Conservation (phyloP, 1,140 invertebrate species). For the Sitodiplosis mosellana region DNA sequence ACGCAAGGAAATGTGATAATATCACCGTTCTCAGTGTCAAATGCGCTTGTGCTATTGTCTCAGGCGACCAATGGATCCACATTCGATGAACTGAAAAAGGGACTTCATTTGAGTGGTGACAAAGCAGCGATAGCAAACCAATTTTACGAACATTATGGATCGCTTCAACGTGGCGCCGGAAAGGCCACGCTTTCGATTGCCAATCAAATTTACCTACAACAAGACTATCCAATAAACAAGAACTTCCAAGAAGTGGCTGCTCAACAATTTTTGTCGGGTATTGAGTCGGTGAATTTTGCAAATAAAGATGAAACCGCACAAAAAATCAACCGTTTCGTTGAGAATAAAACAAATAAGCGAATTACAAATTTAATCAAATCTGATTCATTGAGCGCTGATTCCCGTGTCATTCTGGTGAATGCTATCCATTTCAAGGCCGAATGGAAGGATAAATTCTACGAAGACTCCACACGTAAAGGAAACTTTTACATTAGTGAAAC, state of each 20-base stretch:
- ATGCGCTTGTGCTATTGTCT: no score
- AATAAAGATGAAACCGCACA: conserved; percentile 23
- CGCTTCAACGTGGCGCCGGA: no score
- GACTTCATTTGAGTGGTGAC: no score
- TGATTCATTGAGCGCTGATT: conserved; percentile 32
- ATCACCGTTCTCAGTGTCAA: no score
- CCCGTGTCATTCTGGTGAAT: conserved; percentile 54
- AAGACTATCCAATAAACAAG: no score
- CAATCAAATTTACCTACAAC: no score
- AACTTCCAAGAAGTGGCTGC: conserved; percentile 2
- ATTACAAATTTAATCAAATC: conserved; percentile 44
- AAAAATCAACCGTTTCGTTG: conserved; percentile 51
- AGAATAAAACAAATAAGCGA: conserved; percentile 46
- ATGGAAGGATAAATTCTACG: conserved; percentile 27
- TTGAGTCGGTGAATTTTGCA: conserved; percentile 33
- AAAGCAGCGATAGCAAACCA: no score
- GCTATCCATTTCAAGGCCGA: conserved; percentile 68
- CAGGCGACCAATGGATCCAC: no score
- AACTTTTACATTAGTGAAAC: conserved; percentile 24
- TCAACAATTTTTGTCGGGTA: conserved; percentile 31
- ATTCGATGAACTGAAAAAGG: no score
- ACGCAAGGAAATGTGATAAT: no score
- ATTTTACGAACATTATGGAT: no score
- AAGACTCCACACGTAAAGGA: conserved; percentile 19
- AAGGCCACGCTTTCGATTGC: no score